Base-by-base conservation (phyloP, 2,888 invertebrate species). In the Acronicta aceris region DNA sequence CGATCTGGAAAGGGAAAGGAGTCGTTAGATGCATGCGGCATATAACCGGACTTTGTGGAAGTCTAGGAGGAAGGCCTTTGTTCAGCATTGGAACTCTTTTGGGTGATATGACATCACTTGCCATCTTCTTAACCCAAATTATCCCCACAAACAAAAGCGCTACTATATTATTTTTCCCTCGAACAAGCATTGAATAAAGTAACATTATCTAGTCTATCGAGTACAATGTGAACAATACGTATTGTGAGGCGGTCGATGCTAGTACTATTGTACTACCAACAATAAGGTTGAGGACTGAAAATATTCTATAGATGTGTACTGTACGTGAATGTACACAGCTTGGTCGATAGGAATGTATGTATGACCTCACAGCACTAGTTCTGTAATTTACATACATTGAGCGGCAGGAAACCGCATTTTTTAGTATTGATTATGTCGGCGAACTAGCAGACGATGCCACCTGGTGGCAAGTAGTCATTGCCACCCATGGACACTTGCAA, bases 221-320 rank as follows among this genome's bases (percentile, higher is more conserved):
- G 46, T 42, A 66, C 76, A 75, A 65, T 52, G 56, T 65, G 79
- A 78, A 76, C 76, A 76, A 76, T 71, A 48, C 62, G 63, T 60
- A 78, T 76, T 76, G 76, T 76, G 62, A 59, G 21, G 38, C 54
- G 46, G 27, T 65, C 69, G 73, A 76, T 76, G 78, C 79, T 36
- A 25, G 33, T 16, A 65, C 62, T 27, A 76, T 76, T 76, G 76
- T 76, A 75, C 45, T 63, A 27, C 16, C 43, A 69, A 76, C 76
- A 76, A 78, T 76, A 76, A 76, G 76, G 72, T 76, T 78, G 54
- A 63, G 72, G 72, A 63, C 73, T 65, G 69, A 72, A 76, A 76
- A 69, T 78, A 67, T 52, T 67, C 66, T 56, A 69, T 53, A 60
- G 53, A 64, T 36, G 12, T 3, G 21, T n/a, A n/a, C n/a, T 6